Base-by-base conservation (phyloP, 2,113 vertebrate species). In the Tetrax tetrax region DNA sequence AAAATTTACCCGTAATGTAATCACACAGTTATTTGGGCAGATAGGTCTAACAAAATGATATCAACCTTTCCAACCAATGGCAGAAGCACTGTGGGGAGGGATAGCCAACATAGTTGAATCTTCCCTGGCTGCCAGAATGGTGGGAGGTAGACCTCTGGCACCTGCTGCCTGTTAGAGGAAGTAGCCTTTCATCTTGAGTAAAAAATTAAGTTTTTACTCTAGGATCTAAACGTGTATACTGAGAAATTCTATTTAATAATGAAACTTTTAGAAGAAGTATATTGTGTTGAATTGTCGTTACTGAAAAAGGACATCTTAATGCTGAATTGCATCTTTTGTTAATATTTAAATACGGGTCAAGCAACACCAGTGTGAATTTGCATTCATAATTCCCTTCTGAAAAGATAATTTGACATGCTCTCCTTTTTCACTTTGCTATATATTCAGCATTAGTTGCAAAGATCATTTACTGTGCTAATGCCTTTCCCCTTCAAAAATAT, bases 341-440 rank as follows among this genome's bases (percentile, higher is more conserved):
- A 91, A 70, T 94, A 82, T 90, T 97, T 96, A 95, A 96, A 96
- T 96, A 87, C 25, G 41, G 51, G 77, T 68, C 54, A 91, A 65
- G 87, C 86, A 96, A 90, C 56, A 93, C n/a, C 66, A 80, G 61
- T 56, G 88, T 85, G 83, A 96, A 95, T 90, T 78, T 95, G 89
- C 89, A 97, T 96, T 92, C 82, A 87, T 94, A 96, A 94, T 85
- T 95, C 59, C 85, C 88, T 90, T 81, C 68, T 90, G 94, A 96
- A 97, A 97, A 95, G 66, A 71, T 83, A 95, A 96, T 91, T 93
- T 92, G 92, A 96, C 85, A 87, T 70, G 85, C n/a, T 83, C 50
- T 95, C 60, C 48, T 88, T 84, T 66, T 89, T 93, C 88, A 89
- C 79, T 83, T 91, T 57, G 71, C 89, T 91, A 50, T 65, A n/a